Evolutionary conservation across 1,140 invertebrate genomes (phyloP).

Genomic region (Drosophila gunungcola): DNA sequence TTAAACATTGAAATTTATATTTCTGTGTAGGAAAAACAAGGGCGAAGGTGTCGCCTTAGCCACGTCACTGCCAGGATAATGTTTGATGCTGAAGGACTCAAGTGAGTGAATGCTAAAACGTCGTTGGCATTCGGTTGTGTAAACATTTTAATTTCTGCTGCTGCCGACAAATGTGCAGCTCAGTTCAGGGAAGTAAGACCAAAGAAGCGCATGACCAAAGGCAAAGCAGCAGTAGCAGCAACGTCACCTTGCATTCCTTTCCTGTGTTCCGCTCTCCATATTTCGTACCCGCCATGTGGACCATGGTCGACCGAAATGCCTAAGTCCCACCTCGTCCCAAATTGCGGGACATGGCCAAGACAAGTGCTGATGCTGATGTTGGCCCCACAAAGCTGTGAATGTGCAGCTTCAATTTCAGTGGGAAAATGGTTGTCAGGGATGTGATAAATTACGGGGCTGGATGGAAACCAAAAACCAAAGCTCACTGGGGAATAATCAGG

Average conservation of each 20-base stretch:
- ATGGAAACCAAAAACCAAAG: background rate
- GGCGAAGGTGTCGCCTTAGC: slow-evolving; percentile 32
- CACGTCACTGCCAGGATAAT: slow-evolving; percentile 41
- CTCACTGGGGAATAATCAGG: slow-evolving; percentile 29
- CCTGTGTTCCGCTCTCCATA: slow-evolving; percentile 2
- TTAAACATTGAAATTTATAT: background rate
- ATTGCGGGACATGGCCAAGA: slow-evolving; percentile 29
- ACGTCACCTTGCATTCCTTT: slow-evolving; percentile 40
- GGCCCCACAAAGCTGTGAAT: slow-evolving; percentile 55
- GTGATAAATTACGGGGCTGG: slow-evolving; percentile 39
- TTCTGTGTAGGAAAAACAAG: slow-evolving; percentile 17
- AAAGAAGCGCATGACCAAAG: slow-evolving; percentile 51
- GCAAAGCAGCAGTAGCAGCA: slow-evolving; percentile 21
- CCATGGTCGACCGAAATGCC: slow-evolving; percentile 67
- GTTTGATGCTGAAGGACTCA: slow-evolving; percentile 54
- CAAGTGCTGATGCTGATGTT: slow-evolving; percentile 34
- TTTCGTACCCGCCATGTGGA: slow-evolving; percentile 58
- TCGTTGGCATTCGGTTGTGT: slow-evolving; percentile 77
- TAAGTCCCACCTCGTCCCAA: slow-evolving; percentile 13
- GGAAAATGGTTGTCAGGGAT: slow-evolving; percentile 37
- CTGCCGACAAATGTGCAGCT: slow-evolving; percentile 73
- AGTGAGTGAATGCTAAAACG: slow-evolving; percentile 65
- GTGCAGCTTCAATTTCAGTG: slow-evolving; percentile 60
- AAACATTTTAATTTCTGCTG: slow-evolving; percentile 81
- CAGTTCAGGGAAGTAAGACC: slow-evolving; percentile 9